Percentiles rank a stretch among this genome's conserved stretches.
phyloP scores from a whole-genome alignment of 1,140 invertebrate genomes.

The Apolygus lucorum region DNA sequence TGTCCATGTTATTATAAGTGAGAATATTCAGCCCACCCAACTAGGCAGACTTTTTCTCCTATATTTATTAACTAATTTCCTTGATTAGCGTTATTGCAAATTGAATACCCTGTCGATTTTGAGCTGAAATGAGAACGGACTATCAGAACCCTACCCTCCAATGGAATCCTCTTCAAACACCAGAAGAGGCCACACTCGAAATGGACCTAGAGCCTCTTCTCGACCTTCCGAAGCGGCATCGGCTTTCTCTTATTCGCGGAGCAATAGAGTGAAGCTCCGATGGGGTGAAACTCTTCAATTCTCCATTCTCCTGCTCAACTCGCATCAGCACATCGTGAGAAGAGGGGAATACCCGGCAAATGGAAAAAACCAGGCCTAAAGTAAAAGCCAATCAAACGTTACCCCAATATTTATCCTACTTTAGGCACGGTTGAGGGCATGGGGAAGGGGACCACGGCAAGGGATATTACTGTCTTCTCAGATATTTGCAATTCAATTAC shows the following conservation, averaged over 20 bases:
- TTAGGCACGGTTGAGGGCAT: not conserved
- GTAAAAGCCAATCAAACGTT: not conserved
- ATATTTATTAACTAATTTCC: not conserved
- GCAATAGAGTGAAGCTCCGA: not conserved
- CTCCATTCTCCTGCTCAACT: not conserved
- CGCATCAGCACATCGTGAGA: not conserved
- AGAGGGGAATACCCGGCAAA: not conserved
- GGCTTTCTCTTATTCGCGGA: not conserved
- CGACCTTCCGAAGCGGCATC: not conserved
- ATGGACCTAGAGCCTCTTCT: not conserved
- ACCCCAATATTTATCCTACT: not conserved
- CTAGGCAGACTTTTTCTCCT: not conserved
- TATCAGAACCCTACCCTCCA: not conserved
- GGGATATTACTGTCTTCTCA: conserved; percentile 1
- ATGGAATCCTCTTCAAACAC: too few relatives aligned
- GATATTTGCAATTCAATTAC: conserved; percentile 1
- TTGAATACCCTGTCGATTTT: not conserved
- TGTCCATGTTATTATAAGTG: too few relatives aligned
- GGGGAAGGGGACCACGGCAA: not conserved
- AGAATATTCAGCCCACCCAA: too few relatives aligned
- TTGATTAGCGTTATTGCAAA: not conserved
- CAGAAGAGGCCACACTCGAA: not conserved
- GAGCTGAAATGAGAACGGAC: not conserved
- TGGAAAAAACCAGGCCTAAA: not conserved
- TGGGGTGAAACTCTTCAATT: not conserved